Percentiles rank a stretch among this genome's conserved stretches.
Conservation (phyloP, 2,888 invertebrate genomes). For the Sarcophaga carnaria region DNA sequence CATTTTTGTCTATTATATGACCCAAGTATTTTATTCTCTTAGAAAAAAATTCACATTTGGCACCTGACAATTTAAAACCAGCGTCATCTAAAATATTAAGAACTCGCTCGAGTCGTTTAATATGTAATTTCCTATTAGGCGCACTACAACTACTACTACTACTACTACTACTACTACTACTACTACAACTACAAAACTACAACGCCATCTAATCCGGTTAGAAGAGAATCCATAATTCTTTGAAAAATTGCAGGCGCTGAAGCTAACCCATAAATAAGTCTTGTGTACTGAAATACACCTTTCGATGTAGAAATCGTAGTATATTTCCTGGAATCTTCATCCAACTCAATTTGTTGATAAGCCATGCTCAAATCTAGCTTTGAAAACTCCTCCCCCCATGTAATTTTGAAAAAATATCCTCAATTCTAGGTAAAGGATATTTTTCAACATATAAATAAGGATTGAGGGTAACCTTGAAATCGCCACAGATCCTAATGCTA, state of each 20-base stretch:
- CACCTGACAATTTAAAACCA: conserved; percentile 71
- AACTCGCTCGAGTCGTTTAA: conserved; percentile 71
- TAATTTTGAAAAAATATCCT: conserved; percentile 60
- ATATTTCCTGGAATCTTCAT: conserved; percentile 72
- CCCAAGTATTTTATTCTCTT: conserved; percentile 71
- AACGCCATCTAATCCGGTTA: too few relatives aligned
- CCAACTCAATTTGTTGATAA: conserved; percentile 69
- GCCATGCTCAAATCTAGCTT: conserved; percentile 50
- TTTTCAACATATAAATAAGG: too few relatives aligned
- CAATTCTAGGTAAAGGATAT: too few relatives aligned
- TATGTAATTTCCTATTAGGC: conserved; percentile 68
- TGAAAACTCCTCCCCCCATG: conserved; percentile 45
- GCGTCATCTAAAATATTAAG: conserved; percentile 70
- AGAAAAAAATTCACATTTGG: too few relatives aligned
- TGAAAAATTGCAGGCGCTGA: conserved; percentile 71
- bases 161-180: too few relatives aligned
- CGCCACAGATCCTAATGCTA: too few relatives aligned
- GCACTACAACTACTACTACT: too few relatives aligned
- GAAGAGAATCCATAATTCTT: not conserved
- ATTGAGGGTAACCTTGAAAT: too few relatives aligned
- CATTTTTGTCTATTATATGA: conserved; percentile 73
- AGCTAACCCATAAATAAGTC: conserved; percentile 75
- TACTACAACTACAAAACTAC: too few relatives aligned
- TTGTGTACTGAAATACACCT: conserved; percentile 65
- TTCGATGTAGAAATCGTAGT: conserved; percentile 42